Conservation (phyloP, 1,140 invertebrate species). For the honey bee (Apis mellifera) region DNA sequence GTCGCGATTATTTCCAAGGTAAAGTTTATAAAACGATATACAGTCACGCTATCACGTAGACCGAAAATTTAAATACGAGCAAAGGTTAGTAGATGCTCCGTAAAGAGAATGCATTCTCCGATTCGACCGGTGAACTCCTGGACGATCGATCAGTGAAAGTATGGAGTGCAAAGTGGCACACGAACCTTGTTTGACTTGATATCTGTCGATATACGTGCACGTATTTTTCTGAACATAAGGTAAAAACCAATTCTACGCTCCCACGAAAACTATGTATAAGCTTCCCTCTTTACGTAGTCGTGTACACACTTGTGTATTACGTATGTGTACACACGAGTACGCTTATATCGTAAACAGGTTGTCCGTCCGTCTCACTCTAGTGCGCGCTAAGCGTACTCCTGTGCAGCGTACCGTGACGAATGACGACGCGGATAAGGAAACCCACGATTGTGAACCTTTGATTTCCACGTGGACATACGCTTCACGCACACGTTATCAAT, state of each 20-base stretch:
- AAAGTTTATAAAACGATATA: neutral
- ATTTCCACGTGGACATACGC: conserved; percentile 62
- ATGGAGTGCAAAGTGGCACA: conserved; percentile 40
- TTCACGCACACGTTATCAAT: conserved; percentile 13
- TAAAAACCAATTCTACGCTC: conserved; percentile 15
- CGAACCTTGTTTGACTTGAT: conserved; percentile 34
- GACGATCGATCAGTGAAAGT: conserved; percentile 65
- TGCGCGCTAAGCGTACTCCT: conserved; percentile 54
- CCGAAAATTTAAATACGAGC: conserved; percentile 33
- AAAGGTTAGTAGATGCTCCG: conserved; percentile 56
- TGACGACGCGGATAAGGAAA: conserved; percentile 60
- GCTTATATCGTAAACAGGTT: conserved; percentile 72
- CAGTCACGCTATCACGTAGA: conserved; percentile 7
- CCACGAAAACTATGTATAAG: conserved; percentile 14
- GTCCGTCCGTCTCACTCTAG: conserved; percentile 69
- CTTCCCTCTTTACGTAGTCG: conserved; percentile 25
- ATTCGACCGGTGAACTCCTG: conserved; percentile 40
- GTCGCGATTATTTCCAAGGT: neutral
- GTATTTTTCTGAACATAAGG: conserved; percentile 12
- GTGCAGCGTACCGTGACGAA: conserved; percentile 43
- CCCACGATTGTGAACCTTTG: conserved; percentile 31
- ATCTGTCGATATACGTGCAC: neutral
- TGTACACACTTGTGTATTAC: too few relatives aligned
- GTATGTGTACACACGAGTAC: conserved; percentile 16
- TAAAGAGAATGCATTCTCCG: conserved; percentile 49